These are phyloP conservation scores for Propsilocerus akamusi DNA, from an alignment of 1,140 invertebrate species.

Conservation along the genomic window DNA sequence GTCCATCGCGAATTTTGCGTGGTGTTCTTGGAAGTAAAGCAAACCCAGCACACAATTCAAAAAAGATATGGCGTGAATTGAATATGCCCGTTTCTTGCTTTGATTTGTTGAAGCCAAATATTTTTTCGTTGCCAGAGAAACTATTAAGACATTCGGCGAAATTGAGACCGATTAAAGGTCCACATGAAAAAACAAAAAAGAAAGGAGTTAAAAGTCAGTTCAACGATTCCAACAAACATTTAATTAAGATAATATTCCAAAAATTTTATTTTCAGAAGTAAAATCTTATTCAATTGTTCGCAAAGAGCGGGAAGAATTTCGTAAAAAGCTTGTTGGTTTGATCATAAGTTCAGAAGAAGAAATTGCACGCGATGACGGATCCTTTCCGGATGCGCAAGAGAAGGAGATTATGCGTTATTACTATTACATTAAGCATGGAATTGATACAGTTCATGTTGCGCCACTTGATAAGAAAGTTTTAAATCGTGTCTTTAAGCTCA, in stretches of 20 bases:
- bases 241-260: constrained; percentile 4
- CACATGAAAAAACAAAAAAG: constrained; percentile 8
- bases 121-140: constrained; percentile 14
- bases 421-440: constrained; percentile 75
- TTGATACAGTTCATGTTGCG: constrained; percentile 70
- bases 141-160: constrained; percentile 11
- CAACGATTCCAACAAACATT: background rate
- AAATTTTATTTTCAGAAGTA: constrained; percentile 22
- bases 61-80: constrained; percentile 20
- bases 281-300: constrained; percentile 44
- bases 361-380: constrained; percentile 23
- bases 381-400: constrained; percentile 37
- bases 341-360: constrained; percentile 33
- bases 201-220: constrained; percentile 4
- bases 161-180: constrained; percentile 6
- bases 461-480: constrained; percentile 46
- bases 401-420: constrained; percentile 63
- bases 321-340: constrained; percentile 52
- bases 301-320: constrained; percentile 63
- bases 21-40: constrained; percentile 19
- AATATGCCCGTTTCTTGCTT: constrained; percentile 22
- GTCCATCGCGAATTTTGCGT: constrained; percentile 14
- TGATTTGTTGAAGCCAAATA: constrained; percentile 7
- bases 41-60: constrained; percentile 18
- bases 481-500: constrained; percentile 26